Evolutionary conservation across 2,888 invertebrate species (phyloP), one percentile per base, ranked within the genome.

Genomic region (Watsonalla binaria): DNA sequence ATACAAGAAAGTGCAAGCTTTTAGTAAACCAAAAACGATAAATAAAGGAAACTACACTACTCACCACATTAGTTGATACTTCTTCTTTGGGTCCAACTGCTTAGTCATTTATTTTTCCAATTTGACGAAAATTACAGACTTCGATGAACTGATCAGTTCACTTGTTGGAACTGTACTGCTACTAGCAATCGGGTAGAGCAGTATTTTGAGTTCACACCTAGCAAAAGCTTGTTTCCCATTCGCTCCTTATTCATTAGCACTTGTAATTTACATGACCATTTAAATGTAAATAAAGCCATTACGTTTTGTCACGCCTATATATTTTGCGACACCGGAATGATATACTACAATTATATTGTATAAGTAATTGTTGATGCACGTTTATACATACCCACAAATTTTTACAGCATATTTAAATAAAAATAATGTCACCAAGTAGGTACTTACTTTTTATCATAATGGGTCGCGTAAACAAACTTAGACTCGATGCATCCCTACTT

Each of bases 191-290:
- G 5, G 42, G 4, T 11, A 42, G 54, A 59, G 24, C 24, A 24
- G 24, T 24, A 24, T 24, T 52, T 53, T 48, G 55, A 56, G 61
- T 64, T 55, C 58, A 59, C 57, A 65, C 61, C 72, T 68, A 61
- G 72, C 62, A 63, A 61, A 56, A 59, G 76, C 68, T 77, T 77
- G 79, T 75, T 65, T 68, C 51, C 56, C 47, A 66, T 66, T 82
- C 83, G 80, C 76, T 80, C 59, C 72, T 58, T 60, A 37, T 63
- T 66, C 54, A 79, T 85, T 85, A 82, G 62, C 79, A 79, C 78
- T 60, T 70, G 51, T 62, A 65, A 70, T 74, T 71, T 62, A 56
- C 65, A 67, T 63, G 59, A 62, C 61, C 62, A 68, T 68, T 66
- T 42, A 11, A 24, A 11, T 42, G 42, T 42, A 42, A 42, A 11